A percentile compares a stretch with the other conserved stretches of the same genome.
Conservation (phyloP, 1,140 invertebrate species). For the Adelges cooleyi region DNA sequence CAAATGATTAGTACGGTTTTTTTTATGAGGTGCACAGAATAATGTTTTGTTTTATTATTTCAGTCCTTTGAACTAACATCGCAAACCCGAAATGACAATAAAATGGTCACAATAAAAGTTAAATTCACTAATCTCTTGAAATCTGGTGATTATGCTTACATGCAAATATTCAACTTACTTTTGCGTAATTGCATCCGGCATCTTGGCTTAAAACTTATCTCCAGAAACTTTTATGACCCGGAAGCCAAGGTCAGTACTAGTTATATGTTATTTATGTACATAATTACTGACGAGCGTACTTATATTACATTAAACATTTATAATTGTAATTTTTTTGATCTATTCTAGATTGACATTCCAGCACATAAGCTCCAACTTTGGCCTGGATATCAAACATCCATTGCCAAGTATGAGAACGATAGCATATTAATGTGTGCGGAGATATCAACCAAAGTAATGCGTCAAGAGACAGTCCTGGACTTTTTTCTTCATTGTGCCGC, state of each 20-base stretch:
- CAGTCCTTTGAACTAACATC: background rate
- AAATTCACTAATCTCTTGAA: conserved; percentile 37
- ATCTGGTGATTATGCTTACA: conserved; percentile 39
- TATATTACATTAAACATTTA: background rate
- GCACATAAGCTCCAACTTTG: conserved; percentile 50
- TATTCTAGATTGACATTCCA: conserved; percentile 38
- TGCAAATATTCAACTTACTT: conserved; percentile 63
- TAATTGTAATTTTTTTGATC: background rate
- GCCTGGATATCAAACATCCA: conserved; percentile 69
- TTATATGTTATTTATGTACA: no score
- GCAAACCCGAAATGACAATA: background rate
- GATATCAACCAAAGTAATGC: conserved; percentile 62
- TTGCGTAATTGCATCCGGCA: conserved; percentile 54
- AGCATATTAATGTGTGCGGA: conserved; percentile 59
- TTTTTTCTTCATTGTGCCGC: conserved; percentile 34
- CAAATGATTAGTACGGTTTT: no score
- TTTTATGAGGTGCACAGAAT: no score
- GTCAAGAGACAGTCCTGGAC: conserved; percentile 45
- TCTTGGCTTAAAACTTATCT: conserved; percentile 54
- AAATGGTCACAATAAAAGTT: conserved; percentile 36
- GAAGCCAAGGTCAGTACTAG: conserved; percentile 45
- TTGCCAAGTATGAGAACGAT: conserved; percentile 62
- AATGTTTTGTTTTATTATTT: conserved; percentile 20
- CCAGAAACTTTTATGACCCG: conserved; percentile 68
- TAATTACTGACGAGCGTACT: no score